Evolutionary conservation across 2,797 vertebrate genomes (phyloP).

Genomic region (Gambusia yucatana): DNA sequence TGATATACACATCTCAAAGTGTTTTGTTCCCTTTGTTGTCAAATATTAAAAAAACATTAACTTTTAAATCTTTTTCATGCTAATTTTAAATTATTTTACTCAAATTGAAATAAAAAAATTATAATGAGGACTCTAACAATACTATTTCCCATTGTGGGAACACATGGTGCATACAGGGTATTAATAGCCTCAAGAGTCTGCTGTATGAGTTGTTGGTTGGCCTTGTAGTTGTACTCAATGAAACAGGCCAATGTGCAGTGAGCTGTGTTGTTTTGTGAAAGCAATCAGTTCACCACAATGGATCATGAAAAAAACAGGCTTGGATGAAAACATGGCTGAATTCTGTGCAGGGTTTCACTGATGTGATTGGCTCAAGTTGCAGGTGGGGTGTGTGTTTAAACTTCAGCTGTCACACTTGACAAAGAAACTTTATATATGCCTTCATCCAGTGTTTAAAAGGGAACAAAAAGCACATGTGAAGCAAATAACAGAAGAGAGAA

Average conservation of each 20-base stretch:
- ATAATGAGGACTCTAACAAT: constrained; percentile 14
- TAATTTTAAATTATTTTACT: constrained; percentile 22
- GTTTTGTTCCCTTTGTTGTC: not conserved
- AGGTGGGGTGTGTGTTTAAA: constrained; percentile 5
- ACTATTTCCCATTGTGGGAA: constrained; percentile 25
- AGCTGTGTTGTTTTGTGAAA: constrained; percentile 8
- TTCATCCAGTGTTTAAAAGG: not conserved
- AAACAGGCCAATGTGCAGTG: constrained; percentile 1
- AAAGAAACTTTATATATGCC: not conserved
- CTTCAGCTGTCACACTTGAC: not conserved
- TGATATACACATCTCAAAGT: not conserved
- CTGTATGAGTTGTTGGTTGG: constrained; percentile 14
- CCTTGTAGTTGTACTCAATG: constrained; percentile 10
- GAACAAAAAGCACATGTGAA: not conserved
- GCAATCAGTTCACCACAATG: constrained; percentile 1
- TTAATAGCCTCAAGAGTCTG: constrained; percentile 24
- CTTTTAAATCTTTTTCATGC: constrained; percentile 1
- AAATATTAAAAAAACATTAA: not conserved
- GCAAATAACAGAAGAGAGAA: constrained; percentile 12
- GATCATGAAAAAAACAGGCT: constrained; percentile 11
- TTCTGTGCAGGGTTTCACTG: not conserved
- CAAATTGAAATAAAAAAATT: constrained; percentile 10
- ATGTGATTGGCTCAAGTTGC: not conserved
- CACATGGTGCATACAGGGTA: constrained; percentile 23
- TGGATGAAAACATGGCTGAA: not conserved